Percentiles rank a stretch among this genome's conserved stretches.
Conservation (phyloP, 2,888 invertebrate species). For the Odontocerum albicorne region DNA sequence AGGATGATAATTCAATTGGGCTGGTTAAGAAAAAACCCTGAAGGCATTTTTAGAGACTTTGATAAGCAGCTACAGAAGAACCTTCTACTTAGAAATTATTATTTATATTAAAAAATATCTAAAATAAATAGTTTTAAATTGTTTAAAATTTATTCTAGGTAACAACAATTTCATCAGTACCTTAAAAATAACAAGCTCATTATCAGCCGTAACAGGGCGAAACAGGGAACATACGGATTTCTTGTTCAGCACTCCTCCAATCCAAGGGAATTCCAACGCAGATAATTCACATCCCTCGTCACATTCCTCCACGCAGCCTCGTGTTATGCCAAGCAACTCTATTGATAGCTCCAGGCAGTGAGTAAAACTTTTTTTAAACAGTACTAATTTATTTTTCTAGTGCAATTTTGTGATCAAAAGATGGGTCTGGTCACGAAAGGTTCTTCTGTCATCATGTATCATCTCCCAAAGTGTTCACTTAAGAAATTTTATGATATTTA, state of each 20-base stretch:
- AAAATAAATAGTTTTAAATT: neutral
- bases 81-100: neutral
- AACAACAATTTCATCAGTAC: slow-evolving; percentile 45
- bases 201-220: slow-evolving; percentile 53
- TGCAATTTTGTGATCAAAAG: too few species aligned
- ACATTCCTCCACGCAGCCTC: slow-evolving; percentile 15
- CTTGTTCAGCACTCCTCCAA: slow-evolving; percentile 43
- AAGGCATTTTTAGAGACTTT: too few species aligned
- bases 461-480: too few species aligned
- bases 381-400: neutral
- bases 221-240: slow-evolving; percentile 48
- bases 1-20: too few species aligned
- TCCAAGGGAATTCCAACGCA: slow-evolving; percentile 35
- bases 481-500: too few species aligned
- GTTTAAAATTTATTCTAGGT: slow-evolving; percentile 11
- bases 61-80: too few species aligned
- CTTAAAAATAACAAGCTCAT: slow-evolving; percentile 51
- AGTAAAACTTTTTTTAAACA: slow-evolving; percentile 4
- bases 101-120: neutral
- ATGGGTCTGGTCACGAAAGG: too few species aligned
- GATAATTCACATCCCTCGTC: neutral
- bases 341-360: slow-evolving; percentile 28
- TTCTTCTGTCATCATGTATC: too few species aligned
- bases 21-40: too few species aligned
- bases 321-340: slow-evolving; percentile 18